These are phyloP conservation scores for Drosophila pegasa DNA, from an alignment of 2,888 invertebrate genomes.

Conservation along the genomic window DNA sequence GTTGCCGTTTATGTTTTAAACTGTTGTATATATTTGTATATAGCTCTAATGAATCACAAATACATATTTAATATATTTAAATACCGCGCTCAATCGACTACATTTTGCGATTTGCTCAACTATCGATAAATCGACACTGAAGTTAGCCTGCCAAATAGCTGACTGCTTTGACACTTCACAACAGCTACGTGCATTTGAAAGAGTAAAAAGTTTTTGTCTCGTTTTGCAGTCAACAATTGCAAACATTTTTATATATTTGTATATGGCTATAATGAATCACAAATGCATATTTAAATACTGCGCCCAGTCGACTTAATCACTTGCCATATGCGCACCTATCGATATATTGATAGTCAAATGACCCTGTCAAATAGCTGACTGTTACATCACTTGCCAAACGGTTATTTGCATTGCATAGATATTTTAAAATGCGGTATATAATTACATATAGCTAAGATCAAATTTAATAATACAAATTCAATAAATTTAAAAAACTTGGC, in stretches of 20 bases:
- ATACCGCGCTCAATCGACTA: neutral
- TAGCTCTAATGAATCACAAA: slow-evolving; percentile 30
- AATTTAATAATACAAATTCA: slow-evolving; percentile 16
- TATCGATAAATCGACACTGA: slow-evolving; percentile 1
- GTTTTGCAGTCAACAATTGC: neutral
- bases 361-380: neutral
- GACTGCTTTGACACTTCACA: neutral
- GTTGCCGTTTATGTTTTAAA: slow-evolving; percentile 39
- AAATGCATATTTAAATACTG: slow-evolving; percentile 15
- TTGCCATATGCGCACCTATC: neutral
- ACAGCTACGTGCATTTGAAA: too few relatives aligned
- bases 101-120: neutral
- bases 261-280: slow-evolving; percentile 39
- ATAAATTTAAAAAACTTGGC: slow-evolving; percentile 7
- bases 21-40: slow-evolving; percentile 66
- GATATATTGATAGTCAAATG: neutral
- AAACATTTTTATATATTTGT: slow-evolving; percentile 57
- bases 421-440: slow-evolving; percentile 55
- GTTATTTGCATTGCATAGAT: neutral
- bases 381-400: neutral
- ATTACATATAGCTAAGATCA: slow-evolving; percentile 49
- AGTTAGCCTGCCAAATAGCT: neutral
- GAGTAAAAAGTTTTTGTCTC: too few relatives aligned
- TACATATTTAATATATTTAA: slow-evolving; percentile 13
- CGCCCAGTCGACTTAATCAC: too few relatives aligned